Conservation (phyloP, 1,140 invertebrate genomes). For the Drosophila biarmipes region DNA sequence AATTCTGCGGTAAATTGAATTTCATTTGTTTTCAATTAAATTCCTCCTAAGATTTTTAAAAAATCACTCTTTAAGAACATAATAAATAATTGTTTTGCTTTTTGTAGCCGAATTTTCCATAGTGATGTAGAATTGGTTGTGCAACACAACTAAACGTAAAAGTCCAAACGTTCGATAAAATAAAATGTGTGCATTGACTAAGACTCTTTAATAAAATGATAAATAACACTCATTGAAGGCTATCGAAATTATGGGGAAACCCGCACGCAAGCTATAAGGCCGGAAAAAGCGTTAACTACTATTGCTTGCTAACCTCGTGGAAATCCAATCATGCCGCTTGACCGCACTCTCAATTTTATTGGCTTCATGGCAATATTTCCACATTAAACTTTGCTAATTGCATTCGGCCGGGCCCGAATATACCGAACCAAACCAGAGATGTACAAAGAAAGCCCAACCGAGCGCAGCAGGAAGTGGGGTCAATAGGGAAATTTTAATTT, state of each 20-base stretch:
- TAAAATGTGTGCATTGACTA: background rate
- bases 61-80: no score
- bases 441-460: conserved; percentile 41
- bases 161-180: background rate
- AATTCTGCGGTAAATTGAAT: background rate
- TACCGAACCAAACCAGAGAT: conserved; percentile 7
- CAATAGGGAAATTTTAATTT: conserved; percentile 77
- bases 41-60: no score
- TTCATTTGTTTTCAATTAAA: no score
- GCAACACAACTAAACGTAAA: no score
- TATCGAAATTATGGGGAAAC: conserved; percentile 9
- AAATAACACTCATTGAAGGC: background rate
- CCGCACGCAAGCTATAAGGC: conserved; percentile 5
- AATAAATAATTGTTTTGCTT: no score
- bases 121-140: background rate
- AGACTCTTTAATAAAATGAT: conserved; percentile 7
- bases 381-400: conserved; percentile 61
- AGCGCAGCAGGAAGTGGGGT: conserved; percentile 58
- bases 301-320: conserved; percentile 30
- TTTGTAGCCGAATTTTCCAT: no score
- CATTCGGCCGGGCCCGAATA: conserved; percentile 41
- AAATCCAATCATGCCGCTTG: conserved; percentile 45
- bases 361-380: conserved; percentile 50
- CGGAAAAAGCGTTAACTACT: conserved; percentile 30
- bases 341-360: conserved; percentile 51